Evolutionary conservation across 2,113 vertebrate genomes (phyloP).

Genomic region (Oncorhynchus kisutch): DNA sequence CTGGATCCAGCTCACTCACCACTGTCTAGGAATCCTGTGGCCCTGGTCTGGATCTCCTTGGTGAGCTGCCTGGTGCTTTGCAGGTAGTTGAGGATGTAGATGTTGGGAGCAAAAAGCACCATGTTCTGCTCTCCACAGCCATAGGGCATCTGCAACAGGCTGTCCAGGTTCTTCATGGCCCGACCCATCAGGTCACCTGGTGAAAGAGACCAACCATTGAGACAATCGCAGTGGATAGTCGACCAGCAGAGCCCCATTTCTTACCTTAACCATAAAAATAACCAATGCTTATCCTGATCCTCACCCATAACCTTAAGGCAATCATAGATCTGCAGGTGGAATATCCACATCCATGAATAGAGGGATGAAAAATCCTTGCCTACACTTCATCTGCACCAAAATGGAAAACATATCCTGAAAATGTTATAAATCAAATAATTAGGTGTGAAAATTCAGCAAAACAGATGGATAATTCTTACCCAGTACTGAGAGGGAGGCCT

Average conservation of each 20-base stretch:
- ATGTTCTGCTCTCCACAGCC: constrained; percentile 88
- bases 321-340: too few species aligned
- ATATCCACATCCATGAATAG: neutral
- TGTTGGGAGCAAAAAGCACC: constrained; percentile 82
- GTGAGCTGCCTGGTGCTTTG: constrained; percentile 74
- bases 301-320: too few species aligned
- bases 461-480: constrained; percentile 62
- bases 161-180: constrained; percentile 76
- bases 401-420: neutral
- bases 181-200: constrained; percentile 81
- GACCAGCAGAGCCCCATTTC: too few species aligned
- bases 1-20: constrained; percentile 61
- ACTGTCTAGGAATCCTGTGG: constrained; percentile 67
- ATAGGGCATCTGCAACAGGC: constrained; percentile 74
- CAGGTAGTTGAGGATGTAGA: constrained; percentile 82
- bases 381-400: neutral
- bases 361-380: neutral
- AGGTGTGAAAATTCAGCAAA: neutral
- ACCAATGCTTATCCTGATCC: too few species aligned
- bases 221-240: too few species aligned
- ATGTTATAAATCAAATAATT: neutral
- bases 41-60: constrained; percentile 63
- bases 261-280: too few species aligned
- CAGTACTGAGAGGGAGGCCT: constrained; percentile 75
- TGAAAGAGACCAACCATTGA: neutral